Evolutionary conservation across 2,113 vertebrate genomes (phyloP).

Genomic region (Danio rerio): DNA sequence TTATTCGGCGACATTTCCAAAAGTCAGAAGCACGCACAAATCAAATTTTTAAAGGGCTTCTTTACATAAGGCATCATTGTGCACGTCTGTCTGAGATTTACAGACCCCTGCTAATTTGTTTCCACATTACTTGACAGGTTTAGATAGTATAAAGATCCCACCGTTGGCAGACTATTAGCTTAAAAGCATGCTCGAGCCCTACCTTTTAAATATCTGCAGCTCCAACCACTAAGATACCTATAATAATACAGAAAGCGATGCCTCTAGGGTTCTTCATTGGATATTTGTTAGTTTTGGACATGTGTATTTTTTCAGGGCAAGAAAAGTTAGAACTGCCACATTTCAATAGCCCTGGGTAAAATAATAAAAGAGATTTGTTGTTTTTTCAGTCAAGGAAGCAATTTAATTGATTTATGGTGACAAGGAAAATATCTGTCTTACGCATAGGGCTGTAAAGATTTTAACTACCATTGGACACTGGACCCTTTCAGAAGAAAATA

Average conservation of each 20-base stretch:
- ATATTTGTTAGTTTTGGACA: slow-evolving; percentile 48
- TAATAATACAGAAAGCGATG: slow-evolving; percentile 36
- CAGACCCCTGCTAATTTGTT: slow-evolving; percentile 5
- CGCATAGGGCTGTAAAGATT: slow-evolving; percentile 39
- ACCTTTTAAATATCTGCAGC: neutral
- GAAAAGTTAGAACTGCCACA: slow-evolving; percentile 32
- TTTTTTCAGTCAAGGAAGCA: slow-evolving; percentile 45
- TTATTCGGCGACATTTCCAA: slow-evolving; percentile 16
- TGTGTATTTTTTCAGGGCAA: slow-evolving; percentile 26
- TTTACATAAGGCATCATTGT: slow-evolving; percentile 7
- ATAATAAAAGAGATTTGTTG: slow-evolving; percentile 41
- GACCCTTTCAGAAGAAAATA: slow-evolving; percentile 28
- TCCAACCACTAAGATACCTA: slow-evolving; percentile 12
- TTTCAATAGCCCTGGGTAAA: slow-evolving; percentile 47
- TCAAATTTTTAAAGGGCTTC: neutral
- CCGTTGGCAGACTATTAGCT: slow-evolving; percentile 16
- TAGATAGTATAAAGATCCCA: slow-evolving; percentile 9
- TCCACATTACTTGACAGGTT: slow-evolving; percentile 29
- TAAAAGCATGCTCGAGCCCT: neutral
- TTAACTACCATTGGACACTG: slow-evolving; percentile 32
- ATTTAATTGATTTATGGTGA: slow-evolving; percentile 50
- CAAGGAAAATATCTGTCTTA: slow-evolving; percentile 42
- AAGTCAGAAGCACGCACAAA: neutral
- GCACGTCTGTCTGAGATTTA: neutral
- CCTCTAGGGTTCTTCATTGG: neutral